A percentile compares a stretch with the other conserved stretches of the same genome.
Evolutionary conservation across 2,888 invertebrate species (phyloP).

Genomic region (Dryocosmus kuriphilus): DNA sequence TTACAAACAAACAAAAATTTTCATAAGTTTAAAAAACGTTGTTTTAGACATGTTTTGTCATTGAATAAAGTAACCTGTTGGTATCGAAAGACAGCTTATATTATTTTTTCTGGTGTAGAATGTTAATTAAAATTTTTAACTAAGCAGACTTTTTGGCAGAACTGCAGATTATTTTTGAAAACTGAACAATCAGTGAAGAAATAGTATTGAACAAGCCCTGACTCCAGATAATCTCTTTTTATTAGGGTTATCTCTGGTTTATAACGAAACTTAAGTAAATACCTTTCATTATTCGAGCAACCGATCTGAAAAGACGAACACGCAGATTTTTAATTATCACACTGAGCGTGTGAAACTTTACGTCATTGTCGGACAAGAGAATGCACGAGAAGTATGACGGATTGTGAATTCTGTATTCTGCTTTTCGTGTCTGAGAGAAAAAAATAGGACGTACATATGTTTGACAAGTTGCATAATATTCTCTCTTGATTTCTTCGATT

Average conservation of each 20-base stretch:
- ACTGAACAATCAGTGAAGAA: too few relatives aligned
- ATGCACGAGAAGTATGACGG: constrained; percentile 56
- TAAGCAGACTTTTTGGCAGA: too few relatives aligned
- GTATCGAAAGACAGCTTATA: too few relatives aligned
- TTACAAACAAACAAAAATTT: too few relatives aligned
- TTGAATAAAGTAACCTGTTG: too few relatives aligned
- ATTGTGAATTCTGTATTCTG: constrained; percentile 54
- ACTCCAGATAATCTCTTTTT: not conserved
- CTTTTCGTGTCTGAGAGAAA: constrained; percentile 50
- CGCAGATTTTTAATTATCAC: constrained; percentile 25
- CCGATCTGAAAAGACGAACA: not conserved
- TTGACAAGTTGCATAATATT: constrained; percentile 13
- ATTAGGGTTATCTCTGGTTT: not conserved
- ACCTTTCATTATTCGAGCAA: not conserved
- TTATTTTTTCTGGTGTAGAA: too few relatives aligned
- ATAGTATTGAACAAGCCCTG: too few relatives aligned
- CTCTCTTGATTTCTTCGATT: constrained; percentile 8
- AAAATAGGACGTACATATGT: constrained; percentile 48
- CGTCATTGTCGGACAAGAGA: constrained; percentile 56
- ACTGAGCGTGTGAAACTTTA: constrained; percentile 58
- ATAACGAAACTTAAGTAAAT: not conserved
- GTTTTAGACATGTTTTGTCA: too few relatives aligned
- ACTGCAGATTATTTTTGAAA: too few relatives aligned
- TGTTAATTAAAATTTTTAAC: too few relatives aligned
- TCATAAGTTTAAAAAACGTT: too few relatives aligned